These are phyloP conservation scores for Aplysia californica DNA, from an alignment of 1,140 invertebrate species.

Conservation along the genomic window DNA sequence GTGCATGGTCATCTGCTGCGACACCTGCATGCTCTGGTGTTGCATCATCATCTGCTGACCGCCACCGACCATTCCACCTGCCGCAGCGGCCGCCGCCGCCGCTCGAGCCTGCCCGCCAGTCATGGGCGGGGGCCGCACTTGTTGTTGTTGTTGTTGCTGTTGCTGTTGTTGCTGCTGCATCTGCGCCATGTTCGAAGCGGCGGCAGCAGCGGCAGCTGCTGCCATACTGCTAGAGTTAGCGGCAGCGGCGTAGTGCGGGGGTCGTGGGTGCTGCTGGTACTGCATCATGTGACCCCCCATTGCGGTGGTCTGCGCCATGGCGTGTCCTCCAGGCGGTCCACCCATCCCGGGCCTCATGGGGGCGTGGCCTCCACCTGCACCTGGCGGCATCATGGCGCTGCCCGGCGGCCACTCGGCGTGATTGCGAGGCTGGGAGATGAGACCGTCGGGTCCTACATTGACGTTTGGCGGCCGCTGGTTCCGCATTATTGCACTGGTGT, in stretches of 20 bases:
- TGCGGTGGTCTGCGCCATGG: constrained; percentile 33
- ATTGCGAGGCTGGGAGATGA: constrained; percentile 63
- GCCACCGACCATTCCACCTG: constrained; percentile 42
- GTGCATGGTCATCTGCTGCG: constrained; percentile 43
- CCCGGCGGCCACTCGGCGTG: constrained; percentile 32
- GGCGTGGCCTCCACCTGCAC: constrained; percentile 38
- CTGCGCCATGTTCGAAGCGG: constrained; percentile 17
- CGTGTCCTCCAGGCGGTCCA: constrained; percentile 30
- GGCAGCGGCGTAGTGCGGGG: constrained; percentile 19
- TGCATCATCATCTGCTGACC: constrained; percentile 56
- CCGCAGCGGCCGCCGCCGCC: constrained; percentile 4
- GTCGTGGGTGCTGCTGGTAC: constrained; percentile 37
- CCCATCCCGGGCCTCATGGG: constrained; percentile 42
- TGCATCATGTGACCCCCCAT: constrained; percentile 44
- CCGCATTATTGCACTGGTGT: constrained; percentile 65
- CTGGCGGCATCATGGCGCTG: constrained; percentile 15
- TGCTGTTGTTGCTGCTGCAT: constrained; percentile 39
- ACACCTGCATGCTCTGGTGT: constrained; percentile 58
- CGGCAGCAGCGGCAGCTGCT: constrained; percentile 27
- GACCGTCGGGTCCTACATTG: constrained; percentile 68
- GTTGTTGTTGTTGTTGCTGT: too few species aligned
- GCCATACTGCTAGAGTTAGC: constrained; percentile 36
- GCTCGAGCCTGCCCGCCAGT: neutral
- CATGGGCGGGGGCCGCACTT: constrained; percentile 38
- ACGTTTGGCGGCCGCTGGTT: constrained; percentile 69